Evolutionary conservation across 2,888 invertebrate genomes (phyloP).

Genomic region (Drosophila picticornis): DNA sequence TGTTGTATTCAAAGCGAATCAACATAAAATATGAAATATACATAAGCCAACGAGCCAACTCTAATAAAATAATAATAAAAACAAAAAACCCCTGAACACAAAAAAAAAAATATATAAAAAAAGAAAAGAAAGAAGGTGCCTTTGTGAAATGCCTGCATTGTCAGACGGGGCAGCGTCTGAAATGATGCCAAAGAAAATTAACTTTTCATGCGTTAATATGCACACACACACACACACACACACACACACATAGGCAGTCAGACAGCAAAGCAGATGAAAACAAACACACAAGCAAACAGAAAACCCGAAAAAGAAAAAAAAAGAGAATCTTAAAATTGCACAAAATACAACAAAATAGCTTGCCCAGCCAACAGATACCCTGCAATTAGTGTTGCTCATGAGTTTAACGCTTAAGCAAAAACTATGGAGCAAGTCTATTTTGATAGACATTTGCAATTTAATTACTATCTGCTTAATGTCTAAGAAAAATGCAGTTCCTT

Average conservation of each 20-base stretch:
- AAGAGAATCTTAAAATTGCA: neutral
- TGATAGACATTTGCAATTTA: neutral
- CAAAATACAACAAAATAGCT: neutral
- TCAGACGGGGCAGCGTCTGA: slow-evolving; percentile 19
- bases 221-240: slow-evolving; percentile 16
- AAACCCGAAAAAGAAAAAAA: neutral
- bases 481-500: neutral
- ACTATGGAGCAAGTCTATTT: neutral
- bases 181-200: slow-evolving; percentile 51
- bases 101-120: neutral
- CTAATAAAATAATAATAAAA: slow-evolving; percentile 70
- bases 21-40: slow-evolving; percentile 71
- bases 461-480: neutral
- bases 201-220: slow-evolving; percentile 51
- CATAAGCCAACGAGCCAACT: slow-evolving; percentile 60
- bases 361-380: neutral
- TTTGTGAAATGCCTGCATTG: slow-evolving; percentile 28
- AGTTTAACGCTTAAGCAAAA: neutral
- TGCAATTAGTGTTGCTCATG: neutral
- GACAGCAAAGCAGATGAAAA: slow-evolving; percentile 5
- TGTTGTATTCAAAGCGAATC: slow-evolving; percentile 50
- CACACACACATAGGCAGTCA: slow-evolving; percentile 1
- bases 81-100: slow-evolving; percentile 24
- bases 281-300: slow-evolving; percentile 13
- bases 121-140: slow-evolving; percentile 4